Evolutionary conservation across 2,888 invertebrate genomes (phyloP), one percentile per base, ranked within the genome.

Genomic region (Sinelater perroti): DNA sequence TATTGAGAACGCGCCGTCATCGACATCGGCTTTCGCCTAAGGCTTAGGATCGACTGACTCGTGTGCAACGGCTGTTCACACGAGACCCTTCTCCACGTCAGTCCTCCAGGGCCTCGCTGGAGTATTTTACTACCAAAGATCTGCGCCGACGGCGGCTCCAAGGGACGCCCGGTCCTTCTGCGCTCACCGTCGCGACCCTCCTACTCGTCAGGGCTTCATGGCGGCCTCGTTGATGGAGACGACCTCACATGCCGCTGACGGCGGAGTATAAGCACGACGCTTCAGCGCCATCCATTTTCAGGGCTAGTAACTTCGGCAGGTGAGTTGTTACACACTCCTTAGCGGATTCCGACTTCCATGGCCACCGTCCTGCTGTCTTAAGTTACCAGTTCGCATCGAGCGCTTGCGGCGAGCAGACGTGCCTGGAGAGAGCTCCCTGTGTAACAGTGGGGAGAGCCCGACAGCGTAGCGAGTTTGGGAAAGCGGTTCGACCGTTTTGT

Each of bases 261-360:
- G 64, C 60, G 63, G 76, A 77, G 82, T 81, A 81, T 82, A 78
- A 79, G 83, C 75, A 75, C 74, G 72, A 79, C 80, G 83, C 82
- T 83, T 74, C 72, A 82, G 83, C 83, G 81, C 82, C 83, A 82
- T 84, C 82, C 83, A 83, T 84, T 84, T 85, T 85, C 82, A 83
- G 83, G 82, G 82, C 82, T 82, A 79, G 81, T 83, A 80, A 80
- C 80, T 82, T 82, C 81, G 81, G 82, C 81, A 80, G 82, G 81
- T 82, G 81, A 81, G 81, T 82, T 33, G 79, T 82, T 71, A 69
- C 69, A 71, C 67, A 80, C 78, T 83, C 78, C 78, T 80, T 79
- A 82, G 83, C 84, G 84, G 85, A 81, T 83, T 83, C 84, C 87
- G 82, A 87, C 87, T 87, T 87, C 86, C 86, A 86, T 86, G 86